Conservation (phyloP, 1,140 invertebrate species). For the Antheraea pernyi region DNA sequence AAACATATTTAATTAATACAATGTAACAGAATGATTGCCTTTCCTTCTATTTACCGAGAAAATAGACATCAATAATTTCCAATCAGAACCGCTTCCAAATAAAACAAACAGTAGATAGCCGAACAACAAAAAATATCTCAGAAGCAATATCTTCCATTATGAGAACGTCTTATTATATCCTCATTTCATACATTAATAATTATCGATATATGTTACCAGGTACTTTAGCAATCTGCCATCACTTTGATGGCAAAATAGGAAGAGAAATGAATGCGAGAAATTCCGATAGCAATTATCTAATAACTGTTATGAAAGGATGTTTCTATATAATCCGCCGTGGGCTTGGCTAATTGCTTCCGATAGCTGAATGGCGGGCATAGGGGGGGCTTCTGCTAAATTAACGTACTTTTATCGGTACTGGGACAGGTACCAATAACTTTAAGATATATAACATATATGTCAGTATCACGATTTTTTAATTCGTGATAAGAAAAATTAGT, state of each 20-base stretch:
- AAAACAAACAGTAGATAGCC: not conserved
- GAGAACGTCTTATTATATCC: not conserved
- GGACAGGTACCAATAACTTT: not conserved
- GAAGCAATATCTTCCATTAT: conserved; percentile 1
- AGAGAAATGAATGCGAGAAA: not conserved
- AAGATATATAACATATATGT: too few relatives aligned
- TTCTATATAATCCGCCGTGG: conserved; percentile 3
- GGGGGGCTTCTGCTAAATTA: not conserved
- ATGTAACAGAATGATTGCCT: not conserved
- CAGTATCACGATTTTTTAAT: too few relatives aligned
- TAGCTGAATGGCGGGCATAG: not conserved
- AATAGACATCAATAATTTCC: not conserved
- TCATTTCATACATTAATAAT: not conserved
- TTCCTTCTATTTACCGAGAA: not conserved
- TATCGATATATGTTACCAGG: not conserved
- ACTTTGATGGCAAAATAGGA: not conserved
- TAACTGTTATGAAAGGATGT: conserved; percentile 7
- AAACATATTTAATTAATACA: not conserved
- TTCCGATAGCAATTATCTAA: not conserved
- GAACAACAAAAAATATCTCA: not conserved
- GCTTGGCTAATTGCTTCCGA: conserved; percentile 14
- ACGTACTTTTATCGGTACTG: not conserved
- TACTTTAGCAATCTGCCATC: not conserved
- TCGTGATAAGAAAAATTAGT: too few relatives aligned
- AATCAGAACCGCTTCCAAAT: not conserved